Base-by-base conservation (phyloP, 2,888 invertebrate genomes). In the Torymus tubicola region DNA sequence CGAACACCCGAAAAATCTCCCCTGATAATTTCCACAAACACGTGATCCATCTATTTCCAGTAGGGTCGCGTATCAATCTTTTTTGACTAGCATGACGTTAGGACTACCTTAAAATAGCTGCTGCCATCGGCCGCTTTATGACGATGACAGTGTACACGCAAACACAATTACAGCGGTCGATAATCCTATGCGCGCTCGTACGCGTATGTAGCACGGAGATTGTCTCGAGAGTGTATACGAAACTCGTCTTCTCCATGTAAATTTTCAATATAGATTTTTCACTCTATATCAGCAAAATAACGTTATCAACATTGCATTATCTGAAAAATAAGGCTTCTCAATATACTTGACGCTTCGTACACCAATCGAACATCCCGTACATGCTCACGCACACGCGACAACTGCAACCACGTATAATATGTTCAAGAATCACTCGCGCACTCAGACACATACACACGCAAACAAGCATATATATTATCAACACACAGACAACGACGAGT, bases 51-150 rank as follows among this genome's bases (percentile, higher is more conserved):
- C 64, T 55, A 64, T 18, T 64, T 11, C 12, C 18, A n/a, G 24
- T 21, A 2, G 18, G 24, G 53, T 63, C 11, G 21, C 21, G n/a
- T 0, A 58, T 64, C 16, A 50, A 50, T 52, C 10, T 55, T 57
- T 60, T 82, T 82, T 82, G 82, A 82, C 82, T 82, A 82, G 79
- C 21, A 77, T 60, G 31, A 76, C 57, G 42, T 80, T 73, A 82
- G 82, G 73, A 82, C 73, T 77, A 77, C 82, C 82, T 80, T 78
- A 65, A 75, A 72, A 16, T 18, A 52, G 64, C 63, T 64, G 64
- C 16, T 16, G 42, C 31, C 24, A 18, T 68, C 42, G 16, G 42
- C 16, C 21, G 60, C 31, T 42, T 58, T 55, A 16, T 53, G 31
- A 12, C 52, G 69, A 16, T 16, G 60, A 71, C 16, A 61, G 58